Evolutionary conservation across 2,888 invertebrate genomes (phyloP), one percentile per base, ranked within the genome.

Genomic region (Xanthia togata): DNA sequence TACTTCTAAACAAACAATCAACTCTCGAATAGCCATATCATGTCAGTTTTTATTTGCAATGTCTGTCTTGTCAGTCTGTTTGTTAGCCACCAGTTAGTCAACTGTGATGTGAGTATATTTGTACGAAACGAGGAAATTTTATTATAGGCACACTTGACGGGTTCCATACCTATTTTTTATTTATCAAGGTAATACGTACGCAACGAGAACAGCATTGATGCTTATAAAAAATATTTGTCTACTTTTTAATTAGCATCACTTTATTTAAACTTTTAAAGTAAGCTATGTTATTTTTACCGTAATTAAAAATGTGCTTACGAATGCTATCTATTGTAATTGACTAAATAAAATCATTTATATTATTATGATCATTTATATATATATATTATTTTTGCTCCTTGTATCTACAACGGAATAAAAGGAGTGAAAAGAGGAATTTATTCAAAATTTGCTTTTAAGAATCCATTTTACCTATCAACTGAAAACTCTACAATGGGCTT

Each of bases 1-100:
- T 76, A 79, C 78, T 76, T 75, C 79, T 80, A 76, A 83, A 87
- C 74, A 83, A 84, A 76, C 64, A 85, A 76, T 78, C 76, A 80
- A 78, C 80, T 79, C 73, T 81, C 60, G 60, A 80, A 79, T 72
- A 81, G 73, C 63, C 70, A 73, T 73, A 79, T 82, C 73, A 69
- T 79, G 78, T 64, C 71, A 69, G 73, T 76, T 85, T 82, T 81
- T 83, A 83, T 85, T 85, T 82, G 77, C 79, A 57, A 70, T 67
- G 81, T 70, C 14, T 44, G 44, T 44, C 12, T 63, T 77, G 76
- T 76, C 71, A 47, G 70, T 76, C 35, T 80, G 65, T 87, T 87
- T 78, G 79, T 73, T 68, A 72, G 82, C 85, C 77, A 81, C 78
- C 78, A 79, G 65, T 75, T 70, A 67, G 76, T 68, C 72, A 71